These are phyloP conservation scores for Momotus momota DNA, from an alignment of 2,797 vertebrate species.

Conservation along the genomic window DNA sequence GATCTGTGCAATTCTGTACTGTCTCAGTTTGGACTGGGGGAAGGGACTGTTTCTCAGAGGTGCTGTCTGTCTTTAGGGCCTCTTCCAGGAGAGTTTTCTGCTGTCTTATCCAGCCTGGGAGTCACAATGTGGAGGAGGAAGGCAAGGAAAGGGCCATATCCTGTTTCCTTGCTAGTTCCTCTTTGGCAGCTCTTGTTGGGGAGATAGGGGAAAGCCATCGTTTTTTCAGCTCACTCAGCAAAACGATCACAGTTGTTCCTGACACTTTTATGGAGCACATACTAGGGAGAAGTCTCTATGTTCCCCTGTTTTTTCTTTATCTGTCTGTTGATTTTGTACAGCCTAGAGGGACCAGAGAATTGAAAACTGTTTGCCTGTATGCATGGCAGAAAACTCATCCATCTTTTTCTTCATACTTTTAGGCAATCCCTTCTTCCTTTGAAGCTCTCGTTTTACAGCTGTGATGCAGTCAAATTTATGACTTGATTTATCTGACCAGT, in stretches of 20 bases:
- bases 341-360: not conserved
- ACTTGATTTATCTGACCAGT: not conserved
- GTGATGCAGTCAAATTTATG: not conserved
- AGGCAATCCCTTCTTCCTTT: not conserved
- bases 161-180: not conserved
- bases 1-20: constrained; percentile 4
- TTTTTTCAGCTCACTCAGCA: not conserved
- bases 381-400: not conserved
- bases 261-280: not conserved
- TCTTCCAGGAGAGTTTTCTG: constrained; percentile 16
- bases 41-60: not conserved
- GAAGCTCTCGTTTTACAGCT: not conserved
- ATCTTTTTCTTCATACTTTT: constrained; percentile 12
- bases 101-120: not conserved
- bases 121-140: constrained; percentile 32
- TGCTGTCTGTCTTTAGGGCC: not conserved
- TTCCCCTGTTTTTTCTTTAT: not conserved
- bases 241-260: not conserved
- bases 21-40: not conserved
- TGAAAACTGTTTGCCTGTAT: not conserved
- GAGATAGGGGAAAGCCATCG: not conserved
- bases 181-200: constrained; percentile 7
- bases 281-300: not conserved
- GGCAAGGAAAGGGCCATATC: constrained; percentile 20
- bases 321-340: constrained; percentile 6